phyloP scores from a whole-genome alignment of 2,888 invertebrate species.

The Beris chalybata region DNA sequence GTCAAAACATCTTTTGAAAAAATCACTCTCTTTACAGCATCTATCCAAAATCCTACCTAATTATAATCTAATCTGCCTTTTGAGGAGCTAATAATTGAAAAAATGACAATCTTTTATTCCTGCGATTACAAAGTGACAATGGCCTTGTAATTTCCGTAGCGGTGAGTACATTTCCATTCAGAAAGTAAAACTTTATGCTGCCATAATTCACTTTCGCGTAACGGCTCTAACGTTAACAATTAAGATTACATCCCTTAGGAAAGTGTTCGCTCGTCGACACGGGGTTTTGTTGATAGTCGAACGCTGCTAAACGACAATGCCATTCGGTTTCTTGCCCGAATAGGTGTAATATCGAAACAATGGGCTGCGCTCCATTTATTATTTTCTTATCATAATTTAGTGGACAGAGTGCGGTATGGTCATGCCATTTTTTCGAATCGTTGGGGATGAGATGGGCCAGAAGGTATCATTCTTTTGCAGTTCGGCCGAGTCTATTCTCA shows the following conservation, averaged over 20 bases:
- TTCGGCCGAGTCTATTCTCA: constrained; percentile 1
- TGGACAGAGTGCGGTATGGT: neutral
- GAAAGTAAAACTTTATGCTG: constrained; percentile 9
- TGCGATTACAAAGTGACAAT: too few species aligned
- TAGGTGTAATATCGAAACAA: constrained; percentile 15
- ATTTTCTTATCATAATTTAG: constrained; percentile 15
- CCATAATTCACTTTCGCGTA: constrained; percentile 12
- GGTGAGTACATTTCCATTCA: constrained; percentile 4
- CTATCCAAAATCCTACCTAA: constrained; percentile 1
- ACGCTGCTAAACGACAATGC: neutral
- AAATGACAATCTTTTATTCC: too few species aligned
- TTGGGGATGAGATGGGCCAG: too few species aligned
- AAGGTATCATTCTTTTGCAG: neutral
- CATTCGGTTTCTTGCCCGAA: neutral
- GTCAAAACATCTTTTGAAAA: too few species aligned
- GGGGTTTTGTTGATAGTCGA: neutral
- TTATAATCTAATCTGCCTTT: neutral
- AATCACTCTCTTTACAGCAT: too few species aligned
- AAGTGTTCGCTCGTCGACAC: neutral
- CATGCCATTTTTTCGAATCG: too few species aligned
- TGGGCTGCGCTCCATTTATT: constrained; percentile 9
- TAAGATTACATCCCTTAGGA: constrained; percentile 7
- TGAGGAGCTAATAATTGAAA: neutral
- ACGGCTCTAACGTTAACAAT: constrained; percentile 16
- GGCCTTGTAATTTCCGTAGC: constrained; percentile 5